Evolutionary conservation across 2,797 vertebrate genomes (phyloP), one percentile per base, ranked within the genome.

Genomic region (Cirrhinus molitorella): DNA sequence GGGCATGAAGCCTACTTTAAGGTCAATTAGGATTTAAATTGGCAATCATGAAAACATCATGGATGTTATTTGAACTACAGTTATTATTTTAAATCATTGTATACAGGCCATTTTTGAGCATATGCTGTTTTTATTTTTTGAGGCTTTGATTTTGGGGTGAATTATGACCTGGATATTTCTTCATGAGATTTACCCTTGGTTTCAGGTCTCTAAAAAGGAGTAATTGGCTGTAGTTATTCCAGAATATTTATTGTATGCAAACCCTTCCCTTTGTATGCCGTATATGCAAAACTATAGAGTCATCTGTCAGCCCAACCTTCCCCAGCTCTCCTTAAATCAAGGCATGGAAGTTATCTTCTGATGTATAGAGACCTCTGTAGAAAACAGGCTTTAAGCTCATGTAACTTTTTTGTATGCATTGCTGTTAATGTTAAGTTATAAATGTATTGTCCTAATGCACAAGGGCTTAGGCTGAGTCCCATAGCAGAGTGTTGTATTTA

Each of bases 401-500:
- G n/a, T n/a, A n/a, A n/a, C n/a, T n/a, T n/a, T n/a, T n/a, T n/a
- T n/a, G n/a, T n/a, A n/a, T n/a, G n/a, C n/a, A n/a, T n/a, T 71
- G 14, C 68, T 65, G 28, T 61, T 49, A 17, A 65, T 73, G 21
- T 83, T 66, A 83, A 83, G 31, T 83, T 66, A 75, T 75, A 55
- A 45, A 75, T 74, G 59, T 75, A 75, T 9, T 83, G 34, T 75
- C 81, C 34, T 75, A 75, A 55, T 75, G 72, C 74, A 77, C 65
- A 79, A 71, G 67, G 75, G 75, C 51, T 78, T 78, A 19, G 28
- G 65, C 25, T 61, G 37, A 70, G 28, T 72, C 65, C 74, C 40
- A 59, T 45, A 59, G 66, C 65, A 71, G 43, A 73, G 82, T 61
- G 71, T 61, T n/a, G 55, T 59, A 63, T 79, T 31, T 78, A 78